phyloP scores from a whole-genome alignment of 2,113 vertebrate species.

The Brachirus orientalis region DNA sequence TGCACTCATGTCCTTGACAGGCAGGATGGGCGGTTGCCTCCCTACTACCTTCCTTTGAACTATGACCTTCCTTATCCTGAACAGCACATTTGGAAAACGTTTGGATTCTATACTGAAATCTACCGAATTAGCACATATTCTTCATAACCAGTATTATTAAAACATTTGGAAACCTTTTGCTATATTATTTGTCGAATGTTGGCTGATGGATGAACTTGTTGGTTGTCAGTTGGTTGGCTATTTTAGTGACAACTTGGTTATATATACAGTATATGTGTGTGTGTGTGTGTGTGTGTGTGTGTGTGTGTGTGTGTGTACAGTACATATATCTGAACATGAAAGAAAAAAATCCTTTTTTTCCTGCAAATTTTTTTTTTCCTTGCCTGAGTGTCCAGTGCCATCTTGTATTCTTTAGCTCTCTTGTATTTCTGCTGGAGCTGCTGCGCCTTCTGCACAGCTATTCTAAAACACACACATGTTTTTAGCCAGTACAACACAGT shows the following conservation, averaged over 20 bases:
- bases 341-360: neutral
- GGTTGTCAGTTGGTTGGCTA: no score
- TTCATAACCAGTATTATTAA: no score
- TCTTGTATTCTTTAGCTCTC: slow-evolving; percentile 75
- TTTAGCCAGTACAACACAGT: neutral
- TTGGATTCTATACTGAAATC: no score
- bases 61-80: slow-evolving; percentile 6
- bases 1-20: neutral
- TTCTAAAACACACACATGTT: slow-evolving; percentile 67
- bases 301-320: no score
- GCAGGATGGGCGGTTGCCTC: slow-evolving; percentile 17
- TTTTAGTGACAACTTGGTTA: no score
- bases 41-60: slow-evolving; percentile 26
- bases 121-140: no score
- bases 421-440: slow-evolving; percentile 78
- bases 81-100: neutral
- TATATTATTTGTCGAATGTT: no score
- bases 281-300: no score
- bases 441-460: slow-evolving; percentile 76
- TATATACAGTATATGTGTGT: no score
- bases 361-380: slow-evolving; percentile 5
- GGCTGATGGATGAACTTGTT: no score
- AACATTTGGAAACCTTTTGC: no score
- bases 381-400: slow-evolving; percentile 84
- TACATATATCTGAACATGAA: no score